phyloP scores from a whole-genome alignment of 2,113 vertebrate genomes.

The Engraulis encrasicolus region DNA sequence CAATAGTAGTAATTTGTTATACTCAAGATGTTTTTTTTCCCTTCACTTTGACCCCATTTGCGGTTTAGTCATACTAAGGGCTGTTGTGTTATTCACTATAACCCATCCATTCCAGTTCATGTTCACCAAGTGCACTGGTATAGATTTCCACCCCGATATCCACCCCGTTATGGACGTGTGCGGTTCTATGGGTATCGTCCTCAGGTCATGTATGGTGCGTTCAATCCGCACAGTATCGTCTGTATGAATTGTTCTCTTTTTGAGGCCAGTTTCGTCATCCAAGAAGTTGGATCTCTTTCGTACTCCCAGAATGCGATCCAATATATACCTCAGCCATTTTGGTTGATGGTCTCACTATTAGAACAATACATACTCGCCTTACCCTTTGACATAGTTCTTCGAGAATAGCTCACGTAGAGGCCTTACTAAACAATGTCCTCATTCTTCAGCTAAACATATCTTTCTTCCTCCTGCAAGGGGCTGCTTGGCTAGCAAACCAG shows the following conservation, averaged over 20 bases:
- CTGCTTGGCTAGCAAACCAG: neutral
- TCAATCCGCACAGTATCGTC: constrained; percentile 10
- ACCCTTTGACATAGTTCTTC: neutral
- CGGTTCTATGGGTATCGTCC: constrained; percentile 31
- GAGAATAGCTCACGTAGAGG: neutral
- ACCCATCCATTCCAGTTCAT: constrained; percentile 35
- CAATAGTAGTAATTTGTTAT: too few species aligned
- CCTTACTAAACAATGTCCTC: neutral
- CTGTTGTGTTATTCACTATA: neutral
- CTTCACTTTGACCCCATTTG: too few species aligned
- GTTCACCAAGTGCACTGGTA: constrained; percentile 42
- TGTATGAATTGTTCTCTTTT: constrained; percentile 24
- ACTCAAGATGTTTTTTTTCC: too few species aligned
- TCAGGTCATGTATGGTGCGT: constrained; percentile 49
- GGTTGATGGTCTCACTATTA: constrained; percentile 40
- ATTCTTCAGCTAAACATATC: neutral
- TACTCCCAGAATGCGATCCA: neutral
- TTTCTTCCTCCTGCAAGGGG: neutral
- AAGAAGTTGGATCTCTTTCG: neutral
- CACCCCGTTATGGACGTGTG: constrained; percentile 32
- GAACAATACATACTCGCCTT: constrained; percentile 23
- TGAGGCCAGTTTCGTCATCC: constrained; percentile 1
- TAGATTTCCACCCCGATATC: constrained; percentile 36
- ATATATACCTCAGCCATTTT: neutral
- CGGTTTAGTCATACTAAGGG: neutral